A percentile compares a stretch with the other conserved stretches of the same genome.
These are phyloP conservation scores for Strix uralensis DNA, from an alignment of 2,113 vertebrate genomes.

Conservation along the genomic window DNA sequence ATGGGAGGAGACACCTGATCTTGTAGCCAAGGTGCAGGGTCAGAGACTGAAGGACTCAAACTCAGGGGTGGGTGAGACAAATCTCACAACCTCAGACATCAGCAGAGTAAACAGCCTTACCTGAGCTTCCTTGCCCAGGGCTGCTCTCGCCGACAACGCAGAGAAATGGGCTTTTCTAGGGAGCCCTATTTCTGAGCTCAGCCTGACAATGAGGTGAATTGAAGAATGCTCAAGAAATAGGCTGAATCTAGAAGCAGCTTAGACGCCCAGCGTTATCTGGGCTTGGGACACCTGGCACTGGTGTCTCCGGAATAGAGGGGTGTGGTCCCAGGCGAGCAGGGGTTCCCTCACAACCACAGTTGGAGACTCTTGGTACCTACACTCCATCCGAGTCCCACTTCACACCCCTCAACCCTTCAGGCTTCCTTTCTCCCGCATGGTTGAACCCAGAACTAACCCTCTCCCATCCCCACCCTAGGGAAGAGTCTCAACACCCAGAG, in stretches of 20 bases:
- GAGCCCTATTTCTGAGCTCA: not conserved
- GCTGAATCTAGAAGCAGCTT: not conserved
- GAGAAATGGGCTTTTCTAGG: not conserved
- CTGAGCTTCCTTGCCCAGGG: not conserved
- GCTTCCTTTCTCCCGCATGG: not conserved
- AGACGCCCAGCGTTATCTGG: rapidly evolving
- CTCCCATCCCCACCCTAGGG: not conserved
- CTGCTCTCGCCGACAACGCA: not conserved
- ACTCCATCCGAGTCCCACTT: not conserved
- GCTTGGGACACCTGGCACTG: rapidly evolving
- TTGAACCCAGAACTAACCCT: not conserved
- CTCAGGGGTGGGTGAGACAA: not conserved
- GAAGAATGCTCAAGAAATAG: not conserved
- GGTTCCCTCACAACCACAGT: not conserved
- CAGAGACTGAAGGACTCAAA: not conserved
- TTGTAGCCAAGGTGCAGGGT: not conserved
- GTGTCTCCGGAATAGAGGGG: not conserved
- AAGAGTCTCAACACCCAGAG: not conserved
- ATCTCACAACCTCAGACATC: not conserved
- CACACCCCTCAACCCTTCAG: not conserved
- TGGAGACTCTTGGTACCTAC: not conserved
- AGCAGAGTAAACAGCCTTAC: not conserved
- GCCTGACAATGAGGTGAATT: not conserved
- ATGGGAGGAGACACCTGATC: not conserved
- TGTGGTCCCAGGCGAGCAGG: not conserved